Base-by-base conservation (phyloP, 2,888 invertebrate species). In the Eugnorisma glareosa region DNA sequence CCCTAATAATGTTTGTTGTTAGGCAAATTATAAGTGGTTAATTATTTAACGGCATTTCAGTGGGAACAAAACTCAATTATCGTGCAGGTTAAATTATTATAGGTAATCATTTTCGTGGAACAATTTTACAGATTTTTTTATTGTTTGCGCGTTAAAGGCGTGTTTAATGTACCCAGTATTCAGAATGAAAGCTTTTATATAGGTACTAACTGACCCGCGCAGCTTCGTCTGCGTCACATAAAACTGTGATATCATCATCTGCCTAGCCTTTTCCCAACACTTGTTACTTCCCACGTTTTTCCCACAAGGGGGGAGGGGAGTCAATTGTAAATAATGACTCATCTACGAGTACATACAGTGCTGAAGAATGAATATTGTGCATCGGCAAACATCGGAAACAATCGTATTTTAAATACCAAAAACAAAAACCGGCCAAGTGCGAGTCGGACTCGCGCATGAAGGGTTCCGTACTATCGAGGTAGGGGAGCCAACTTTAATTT, bases 271-370 rank as follows among this genome's bases (percentile, higher is more conserved):
- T n/a, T n/a, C n/a, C n/a, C 15, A 57, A 71, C 67, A 72, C 31
- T 45, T 75, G 63, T 31, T 61, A 28, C 4, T 67, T 61, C 72
- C 40, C 72, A 76, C 28, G 10, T 21, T 54, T 24, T 1, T 8
- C 11, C 21, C 37, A 54, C 13, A 45, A 28, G 37, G 48, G 40
- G 10, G 2, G 57, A 21, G 40, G 13, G 2, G n/a, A 31, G 43
- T n/a, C n/a, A n/a, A n/a, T n/a, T n/a, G n/a, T 54, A 54, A 74
- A 69, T 51, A 72, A 75, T 54, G 57, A 75, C 68, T 18, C 5
- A 28, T 28, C 31, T 51, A 59, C n/a, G n/a, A n/a, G n/a, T n/a
- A n/a, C 43, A 67, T 54, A 24, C 11, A 63, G 59, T 35, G 59
- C 18, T 6, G 13, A 7, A 15, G 40, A 64, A n/a, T 64, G n/a